These are phyloP conservation scores for Acanthaster planci DNA, from an alignment of 35 echinoderm and acorn worm species.

Conservation along the genomic window DNA sequence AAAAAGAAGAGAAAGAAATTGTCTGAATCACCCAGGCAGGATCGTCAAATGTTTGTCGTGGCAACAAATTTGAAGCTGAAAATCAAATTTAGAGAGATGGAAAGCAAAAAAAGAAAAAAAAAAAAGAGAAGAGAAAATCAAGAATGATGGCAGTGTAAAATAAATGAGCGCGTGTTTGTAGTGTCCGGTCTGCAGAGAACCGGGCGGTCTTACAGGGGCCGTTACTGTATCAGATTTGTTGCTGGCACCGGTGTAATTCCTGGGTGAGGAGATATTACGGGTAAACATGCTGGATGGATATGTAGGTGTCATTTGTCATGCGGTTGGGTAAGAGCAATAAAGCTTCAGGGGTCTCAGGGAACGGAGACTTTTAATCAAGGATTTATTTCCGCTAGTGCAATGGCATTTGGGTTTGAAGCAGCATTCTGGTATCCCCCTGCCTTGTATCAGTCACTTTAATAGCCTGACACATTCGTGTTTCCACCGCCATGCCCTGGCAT, in stretches of 20 bases:
- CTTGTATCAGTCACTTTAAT: constrained; percentile 1
- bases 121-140: too few relatives aligned
- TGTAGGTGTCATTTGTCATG: constrained; percentile 5
- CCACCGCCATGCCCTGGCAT: too few relatives aligned
- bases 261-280: neutral
- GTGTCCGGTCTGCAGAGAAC: neutral
- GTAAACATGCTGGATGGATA: neutral
- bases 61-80: neutral
- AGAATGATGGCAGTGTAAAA: too few relatives aligned
- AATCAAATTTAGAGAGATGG: constrained; percentile 15
- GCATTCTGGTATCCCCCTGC: neutral
- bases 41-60: constrained; percentile 21
- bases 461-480: too few relatives aligned
- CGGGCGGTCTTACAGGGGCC: too few relatives aligned
- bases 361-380: constrained; percentile 5
- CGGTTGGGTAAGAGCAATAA: neutral
- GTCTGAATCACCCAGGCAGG: neutral
- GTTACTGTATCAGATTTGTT: neutral
- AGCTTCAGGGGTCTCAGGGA: neutral
- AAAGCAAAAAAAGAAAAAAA: neutral
- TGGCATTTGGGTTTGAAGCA: neutral
- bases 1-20: neutral
- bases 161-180: constrained; percentile 7
- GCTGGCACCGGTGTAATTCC: neutral
- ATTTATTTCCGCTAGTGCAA: neutral